Conservation (phyloP, 2,113 vertebrate genomes). For the Ellobius talpinus region DNA sequence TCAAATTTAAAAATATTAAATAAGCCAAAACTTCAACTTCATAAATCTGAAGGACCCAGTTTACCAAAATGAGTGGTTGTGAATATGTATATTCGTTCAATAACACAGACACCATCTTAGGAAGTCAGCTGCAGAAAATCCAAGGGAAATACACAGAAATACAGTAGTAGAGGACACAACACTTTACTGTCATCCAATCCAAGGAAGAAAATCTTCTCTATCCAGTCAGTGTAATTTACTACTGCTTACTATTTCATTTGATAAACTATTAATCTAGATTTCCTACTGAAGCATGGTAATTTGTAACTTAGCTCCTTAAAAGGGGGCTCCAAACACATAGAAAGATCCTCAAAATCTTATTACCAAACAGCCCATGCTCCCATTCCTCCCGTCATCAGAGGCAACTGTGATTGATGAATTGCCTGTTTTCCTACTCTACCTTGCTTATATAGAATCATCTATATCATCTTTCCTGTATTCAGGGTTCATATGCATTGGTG, state of each 20-base stretch:
- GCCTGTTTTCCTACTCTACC: not conserved
- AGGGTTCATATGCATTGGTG: not conserved
- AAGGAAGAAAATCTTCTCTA: not conserved
- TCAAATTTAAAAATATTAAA: not conserved
- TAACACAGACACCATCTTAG: not conserved
- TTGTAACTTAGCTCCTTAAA: not conserved
- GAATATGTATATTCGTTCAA: not conserved
- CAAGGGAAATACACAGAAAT: not conserved
- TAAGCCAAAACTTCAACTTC: not conserved
- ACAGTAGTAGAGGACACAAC: not conserved
- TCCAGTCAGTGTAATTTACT: not conserved
- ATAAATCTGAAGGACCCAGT: not conserved
- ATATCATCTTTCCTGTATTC: not conserved
- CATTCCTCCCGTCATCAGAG: too few species aligned
- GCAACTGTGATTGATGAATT: not conserved
- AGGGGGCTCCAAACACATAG: not conserved
- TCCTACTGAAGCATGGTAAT: not conserved
- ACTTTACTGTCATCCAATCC: not conserved
- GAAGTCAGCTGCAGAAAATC: not conserved
- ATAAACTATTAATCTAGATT: not conserved
- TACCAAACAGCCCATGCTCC: not conserved
- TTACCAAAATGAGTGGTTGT: not conserved
- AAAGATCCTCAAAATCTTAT: not conserved
- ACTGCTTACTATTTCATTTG: not conserved
- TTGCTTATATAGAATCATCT: not conserved